Evolutionary conservation across 2,797 vertebrate genomes (phyloP).

Genomic region (Sebastes aleutianus): DNA sequence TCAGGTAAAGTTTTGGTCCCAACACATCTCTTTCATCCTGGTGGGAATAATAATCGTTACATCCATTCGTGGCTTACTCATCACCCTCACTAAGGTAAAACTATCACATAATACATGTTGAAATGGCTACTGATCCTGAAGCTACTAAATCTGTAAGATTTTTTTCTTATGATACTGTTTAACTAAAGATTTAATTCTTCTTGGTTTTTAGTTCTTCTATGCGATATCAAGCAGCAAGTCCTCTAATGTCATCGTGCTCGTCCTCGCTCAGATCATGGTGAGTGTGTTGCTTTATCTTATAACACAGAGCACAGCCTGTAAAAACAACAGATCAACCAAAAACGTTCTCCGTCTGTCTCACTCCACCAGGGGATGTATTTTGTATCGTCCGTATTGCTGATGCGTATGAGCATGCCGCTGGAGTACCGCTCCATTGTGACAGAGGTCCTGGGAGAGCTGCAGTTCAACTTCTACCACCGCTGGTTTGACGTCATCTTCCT

Average conservation of each 20-base stretch:
- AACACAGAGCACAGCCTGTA: background rate
- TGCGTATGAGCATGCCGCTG: conserved; percentile 98
- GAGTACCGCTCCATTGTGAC: conserved; percentile 97
- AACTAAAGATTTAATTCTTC: background rate
- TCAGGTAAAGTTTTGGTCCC: conserved; percentile 99
- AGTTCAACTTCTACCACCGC: conserved; percentile 99
- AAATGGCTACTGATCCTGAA: background rate
- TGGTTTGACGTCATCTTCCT: conserved; percentile 99
- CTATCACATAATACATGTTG: background rate
- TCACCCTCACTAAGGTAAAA: conserved; percentile 97
- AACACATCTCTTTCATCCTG: conserved; percentile 98
- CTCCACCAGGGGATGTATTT: conserved; percentile 94
- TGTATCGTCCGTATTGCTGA: conserved; percentile 95
- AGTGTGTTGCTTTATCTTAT: conserved; percentile 63
- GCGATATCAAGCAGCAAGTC: conserved; percentile 99
- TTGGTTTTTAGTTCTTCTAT: conserved; percentile 90
- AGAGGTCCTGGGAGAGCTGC: conserved; percentile 95
- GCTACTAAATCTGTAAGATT: background rate
- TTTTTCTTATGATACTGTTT: background rate
- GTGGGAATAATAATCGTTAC: conserved; percentile 99
- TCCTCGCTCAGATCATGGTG: conserved; percentile 99
- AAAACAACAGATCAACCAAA: background rate
- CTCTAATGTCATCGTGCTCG: conserved; percentile 97
- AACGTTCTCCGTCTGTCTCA: background rate
- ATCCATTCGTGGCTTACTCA: conserved; percentile 95